Conservation (phyloP, 2,888 invertebrate genomes). For the Brachyopa scutellaris region DNA sequence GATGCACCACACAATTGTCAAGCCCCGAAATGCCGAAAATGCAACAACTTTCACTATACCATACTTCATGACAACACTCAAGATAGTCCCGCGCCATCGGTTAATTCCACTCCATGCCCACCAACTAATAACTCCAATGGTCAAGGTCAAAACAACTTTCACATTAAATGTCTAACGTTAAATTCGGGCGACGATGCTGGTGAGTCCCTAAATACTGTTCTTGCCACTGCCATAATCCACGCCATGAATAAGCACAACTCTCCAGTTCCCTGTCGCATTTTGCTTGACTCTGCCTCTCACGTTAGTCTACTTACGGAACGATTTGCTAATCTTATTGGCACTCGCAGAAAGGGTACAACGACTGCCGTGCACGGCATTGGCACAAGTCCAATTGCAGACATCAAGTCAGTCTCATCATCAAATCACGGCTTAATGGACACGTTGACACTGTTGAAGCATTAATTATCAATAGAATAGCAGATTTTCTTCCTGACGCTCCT, state of each 20-base stretch:
- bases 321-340: background rate
- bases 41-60: conserved; percentile 3
- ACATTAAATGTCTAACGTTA: too few relatives aligned
- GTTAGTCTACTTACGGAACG: conserved; percentile 15
- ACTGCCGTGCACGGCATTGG: conserved; percentile 2
- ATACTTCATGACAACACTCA: conserved; percentile 12
- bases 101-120: too few relatives aligned
- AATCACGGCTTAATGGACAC: background rate
- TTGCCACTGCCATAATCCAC: conserved; percentile 4
- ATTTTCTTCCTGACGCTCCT: conserved; percentile 3
- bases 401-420: background rate
- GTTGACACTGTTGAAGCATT: conserved; percentile 7
- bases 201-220: background rate
- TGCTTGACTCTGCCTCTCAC: conserved; percentile 11
- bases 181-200: background rate
- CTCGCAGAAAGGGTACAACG: background rate
- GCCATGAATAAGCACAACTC: background rate
- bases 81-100: too few relatives aligned
- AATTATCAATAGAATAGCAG: background rate
- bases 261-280: conserved; percentile 14
- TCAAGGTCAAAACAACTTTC: too few relatives aligned
- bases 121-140: too few relatives aligned
- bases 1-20: background rate
- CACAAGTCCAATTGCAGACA: background rate
- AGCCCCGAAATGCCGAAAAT: background rate